Evolutionary conservation across 2,113 vertebrate species (phyloP), one percentile per base, ranked within the genome.

Genomic region (Semicossyphus pulcher): DNA sequence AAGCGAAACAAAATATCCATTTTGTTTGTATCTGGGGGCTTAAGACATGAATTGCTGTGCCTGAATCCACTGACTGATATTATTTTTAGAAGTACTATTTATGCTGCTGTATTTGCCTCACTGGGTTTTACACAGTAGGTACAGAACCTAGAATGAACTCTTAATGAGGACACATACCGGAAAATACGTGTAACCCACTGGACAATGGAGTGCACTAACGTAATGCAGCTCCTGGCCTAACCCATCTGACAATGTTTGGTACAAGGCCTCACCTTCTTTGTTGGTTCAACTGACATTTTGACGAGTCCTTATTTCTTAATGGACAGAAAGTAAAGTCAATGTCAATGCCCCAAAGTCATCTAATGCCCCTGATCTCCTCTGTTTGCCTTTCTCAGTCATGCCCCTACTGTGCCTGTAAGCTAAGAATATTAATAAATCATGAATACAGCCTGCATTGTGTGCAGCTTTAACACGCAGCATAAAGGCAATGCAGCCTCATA

Each of bases 81-180:
- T 84, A 78, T 63, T 85, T 83, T 88, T 71, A 85, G 84, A 66
- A 66, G 58, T 49, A 15, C 61, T 80, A 69, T 89, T 74, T 72
- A 59, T 86, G 69, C 32, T 59, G 47, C 56, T 51, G 31, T 81
- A 74, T 79, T 61, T 58, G 75, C 71, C 76, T 74, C 73, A 69
- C 29, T 65, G 74, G 76, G 56, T 72, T 20, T 21, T 51, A 44
- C 66, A 59, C 54, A 31, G 68, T 28, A 76, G 67, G 44, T 76
- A 66, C 74, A 58, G 26, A 76, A 14, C 44, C 56, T 28, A 57
- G 57, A 59, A 79, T 60, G 39, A 79, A 79, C 76, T 57, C 51
- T 44, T 31, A 53, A 32, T 41, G 61, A 80, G 58, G 39, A 61
- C 57, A 49, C 60, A 29, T 68, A 62, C 32, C 61, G 70, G 70